Conservation (phyloP, 2,797 vertebrate genomes). For the Monodelphis domestica region DNA sequence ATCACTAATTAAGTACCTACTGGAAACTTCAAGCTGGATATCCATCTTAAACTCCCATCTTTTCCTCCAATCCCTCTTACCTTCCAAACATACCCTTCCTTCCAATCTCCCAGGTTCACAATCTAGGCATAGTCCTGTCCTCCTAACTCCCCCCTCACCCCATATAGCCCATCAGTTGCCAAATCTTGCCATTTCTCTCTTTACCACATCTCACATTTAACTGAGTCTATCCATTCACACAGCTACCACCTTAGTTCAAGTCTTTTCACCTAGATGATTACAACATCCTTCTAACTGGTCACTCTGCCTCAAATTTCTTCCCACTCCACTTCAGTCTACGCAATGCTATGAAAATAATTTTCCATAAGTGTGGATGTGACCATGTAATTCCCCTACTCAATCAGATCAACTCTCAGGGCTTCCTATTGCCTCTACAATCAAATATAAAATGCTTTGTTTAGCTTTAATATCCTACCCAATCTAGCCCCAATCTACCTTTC, state of each 20-base stretch:
- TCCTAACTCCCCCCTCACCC: not conserved
- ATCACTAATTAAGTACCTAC: not conserved
- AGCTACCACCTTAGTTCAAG: not conserved
- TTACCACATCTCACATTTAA: not conserved
- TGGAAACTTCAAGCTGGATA: not conserved
- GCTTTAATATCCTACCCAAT: not conserved
- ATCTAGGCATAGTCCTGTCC: not conserved
- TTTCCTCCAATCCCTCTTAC: not conserved
- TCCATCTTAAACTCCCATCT: not conserved
- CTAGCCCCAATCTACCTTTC: not conserved
- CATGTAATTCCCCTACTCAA: not conserved
- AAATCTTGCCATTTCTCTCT: no score
- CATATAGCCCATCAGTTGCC: no score
- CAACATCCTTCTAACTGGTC: not conserved
- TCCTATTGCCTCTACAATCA: not conserved
- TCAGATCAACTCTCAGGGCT: not conserved
- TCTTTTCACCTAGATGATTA: not conserved
- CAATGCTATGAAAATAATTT: not conserved
- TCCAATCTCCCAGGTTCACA: not conserved
- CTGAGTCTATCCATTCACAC: not conserved
- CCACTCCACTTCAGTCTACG: not conserved
- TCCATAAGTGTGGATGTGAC: not conserved
- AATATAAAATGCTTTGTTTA: no score
- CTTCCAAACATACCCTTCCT: not conserved
- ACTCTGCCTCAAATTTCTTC: not conserved